phyloP scores from a whole-genome alignment of 1,140 invertebrate genomes.

The Himalopsyche phryganea region DNA sequence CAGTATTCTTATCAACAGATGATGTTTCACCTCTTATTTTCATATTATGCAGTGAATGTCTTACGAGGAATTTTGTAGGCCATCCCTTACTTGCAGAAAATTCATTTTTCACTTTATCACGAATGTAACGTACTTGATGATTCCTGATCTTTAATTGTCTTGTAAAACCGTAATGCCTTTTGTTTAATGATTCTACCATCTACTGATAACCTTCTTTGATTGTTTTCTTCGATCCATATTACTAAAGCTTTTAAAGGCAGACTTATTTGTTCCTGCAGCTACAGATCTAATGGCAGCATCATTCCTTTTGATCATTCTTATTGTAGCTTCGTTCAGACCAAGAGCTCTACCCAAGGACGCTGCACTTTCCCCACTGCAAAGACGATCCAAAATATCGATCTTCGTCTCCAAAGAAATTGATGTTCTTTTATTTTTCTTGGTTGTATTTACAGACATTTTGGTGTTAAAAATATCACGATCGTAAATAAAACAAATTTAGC shows the following conservation, averaged over 20 bases:
- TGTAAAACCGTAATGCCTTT: background rate
- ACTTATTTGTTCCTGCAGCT: background rate
- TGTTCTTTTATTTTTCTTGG: slow-evolving; percentile 15
- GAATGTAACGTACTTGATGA: background rate
- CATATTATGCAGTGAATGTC: too few relatives aligned
- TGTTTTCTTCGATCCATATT: background rate
- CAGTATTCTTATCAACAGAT: too few relatives aligned
- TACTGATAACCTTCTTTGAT: background rate
- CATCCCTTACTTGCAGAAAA: background rate
- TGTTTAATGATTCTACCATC: background rate
- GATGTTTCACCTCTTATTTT: too few relatives aligned
- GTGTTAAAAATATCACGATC: background rate
- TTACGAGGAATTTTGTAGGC: too few relatives aligned
- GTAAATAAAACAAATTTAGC: background rate
- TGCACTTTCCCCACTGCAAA: slow-evolving; percentile 17
- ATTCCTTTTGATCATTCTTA: slow-evolving; percentile 1
- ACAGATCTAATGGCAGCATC: background rate
- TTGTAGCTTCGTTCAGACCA: background rate
- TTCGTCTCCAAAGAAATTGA: slow-evolving; percentile 26
- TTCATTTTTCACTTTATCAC: background rate
- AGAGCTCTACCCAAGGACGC: slow-evolving; percentile 6
- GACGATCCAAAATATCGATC: slow-evolving; percentile 27
- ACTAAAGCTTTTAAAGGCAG: background rate
- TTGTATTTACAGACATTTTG: slow-evolving; percentile 2
- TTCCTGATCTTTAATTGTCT: background rate